phyloP scores from a whole-genome alignment of 2,113 vertebrate genomes.

The Bathybates hornii region DNA sequence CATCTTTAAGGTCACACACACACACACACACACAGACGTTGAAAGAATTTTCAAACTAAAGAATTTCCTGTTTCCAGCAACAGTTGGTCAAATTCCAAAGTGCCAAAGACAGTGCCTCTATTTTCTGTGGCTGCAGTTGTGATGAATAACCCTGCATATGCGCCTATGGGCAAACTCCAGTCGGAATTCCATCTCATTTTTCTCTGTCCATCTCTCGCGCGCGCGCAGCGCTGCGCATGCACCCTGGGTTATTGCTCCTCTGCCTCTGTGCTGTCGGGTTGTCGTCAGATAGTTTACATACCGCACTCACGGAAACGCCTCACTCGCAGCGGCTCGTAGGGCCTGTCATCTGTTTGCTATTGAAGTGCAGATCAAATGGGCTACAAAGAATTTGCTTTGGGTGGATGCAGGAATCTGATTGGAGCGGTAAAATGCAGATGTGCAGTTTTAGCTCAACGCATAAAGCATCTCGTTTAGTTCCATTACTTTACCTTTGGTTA shows the following conservation, averaged over 20 bases:
- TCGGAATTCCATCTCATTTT: neutral
- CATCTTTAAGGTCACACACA: constrained; percentile 19
- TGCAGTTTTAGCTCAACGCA: neutral
- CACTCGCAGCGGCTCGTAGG: neutral
- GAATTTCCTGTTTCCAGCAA: constrained; percentile 23
- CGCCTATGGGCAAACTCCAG: constrained; percentile 25
- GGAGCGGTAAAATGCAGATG: neutral
- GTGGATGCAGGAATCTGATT: neutral
- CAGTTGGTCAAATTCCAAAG: neutral
- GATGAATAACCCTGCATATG: constrained; percentile 2
- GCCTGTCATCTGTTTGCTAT: neutral
- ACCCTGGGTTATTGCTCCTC: neutral
- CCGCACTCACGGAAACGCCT: neutral
- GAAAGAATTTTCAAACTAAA: neutral
- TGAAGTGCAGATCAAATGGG: neutral
- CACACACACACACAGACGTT: neutral
- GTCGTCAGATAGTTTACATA: neutral
- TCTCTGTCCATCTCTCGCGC: neutral
- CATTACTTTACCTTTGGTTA: neutral
- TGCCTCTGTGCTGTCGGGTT: neutral
- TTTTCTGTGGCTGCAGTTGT: neutral
- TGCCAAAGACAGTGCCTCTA: neutral
- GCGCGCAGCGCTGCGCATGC: neutral
- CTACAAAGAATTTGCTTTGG: neutral
- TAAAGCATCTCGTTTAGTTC: neutral